These are phyloP conservation scores for Hipparchia semele DNA, from an alignment of 2,888 invertebrate genomes.

Conservation along the genomic window DNA sequence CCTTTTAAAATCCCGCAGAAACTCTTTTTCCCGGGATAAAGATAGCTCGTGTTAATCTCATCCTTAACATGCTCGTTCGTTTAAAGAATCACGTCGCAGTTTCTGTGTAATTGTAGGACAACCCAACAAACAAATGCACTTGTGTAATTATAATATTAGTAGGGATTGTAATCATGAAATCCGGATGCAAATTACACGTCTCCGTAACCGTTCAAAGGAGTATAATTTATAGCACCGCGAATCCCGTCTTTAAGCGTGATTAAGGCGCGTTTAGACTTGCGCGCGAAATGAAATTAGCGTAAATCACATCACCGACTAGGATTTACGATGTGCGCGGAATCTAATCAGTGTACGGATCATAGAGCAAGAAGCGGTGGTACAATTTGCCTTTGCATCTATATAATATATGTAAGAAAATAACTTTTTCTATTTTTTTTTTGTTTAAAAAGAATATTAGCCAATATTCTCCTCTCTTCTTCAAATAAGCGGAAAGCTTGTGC, in stretches of 20 bases:
- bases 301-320: constrained; percentile 76
- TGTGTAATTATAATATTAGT: too few species aligned
- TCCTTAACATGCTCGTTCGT: too few species aligned
- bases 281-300: constrained; percentile 77
- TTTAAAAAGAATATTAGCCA: too few species aligned
- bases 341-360: constrained; percentile 67
- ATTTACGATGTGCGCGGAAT: constrained; percentile 76
- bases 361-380: constrained; percentile 38
- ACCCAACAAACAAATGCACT: not conserved
- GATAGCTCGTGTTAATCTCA: too few species aligned
- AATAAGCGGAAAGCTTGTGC: too few species aligned
- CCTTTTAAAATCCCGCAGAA: too few species aligned
- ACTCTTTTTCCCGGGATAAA: too few species aligned
- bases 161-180: not conserved
- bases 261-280: constrained; percentile 68
- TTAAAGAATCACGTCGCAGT: too few species aligned
- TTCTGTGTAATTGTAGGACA: too few species aligned
- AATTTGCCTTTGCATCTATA: not conserved
- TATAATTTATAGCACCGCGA: constrained; percentile 38
- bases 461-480: too few species aligned
- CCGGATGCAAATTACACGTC: constrained; percentile 25
- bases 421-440: too few species aligned
- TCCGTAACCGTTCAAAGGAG: constrained; percentile 21
- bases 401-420: too few species aligned
- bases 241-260: constrained; percentile 65